phyloP scores from a whole-genome alignment of 2,113 vertebrate species.

The Prunella fulvescens region DNA sequence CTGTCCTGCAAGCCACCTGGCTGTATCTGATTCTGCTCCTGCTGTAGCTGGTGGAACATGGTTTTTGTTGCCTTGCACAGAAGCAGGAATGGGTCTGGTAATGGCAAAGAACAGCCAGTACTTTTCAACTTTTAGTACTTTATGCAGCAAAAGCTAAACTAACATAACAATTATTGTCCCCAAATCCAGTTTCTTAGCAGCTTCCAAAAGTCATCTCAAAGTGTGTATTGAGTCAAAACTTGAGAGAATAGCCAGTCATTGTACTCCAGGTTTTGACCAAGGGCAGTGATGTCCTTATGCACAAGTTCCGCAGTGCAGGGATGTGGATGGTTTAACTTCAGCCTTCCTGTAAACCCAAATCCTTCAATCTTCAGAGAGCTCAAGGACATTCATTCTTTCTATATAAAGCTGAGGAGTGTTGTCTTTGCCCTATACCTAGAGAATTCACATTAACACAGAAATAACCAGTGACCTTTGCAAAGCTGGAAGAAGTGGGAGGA shows the following conservation, averaged over 20 bases:
- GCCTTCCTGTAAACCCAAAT: background rate
- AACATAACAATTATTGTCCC: background rate
- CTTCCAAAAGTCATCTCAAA: background rate
- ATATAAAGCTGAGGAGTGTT: background rate
- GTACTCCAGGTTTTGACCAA: background rate
- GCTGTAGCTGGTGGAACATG: background rate
- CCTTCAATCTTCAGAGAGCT: background rate
- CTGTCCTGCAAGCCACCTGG: background rate
- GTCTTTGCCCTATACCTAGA: background rate
- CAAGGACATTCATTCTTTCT: background rate
- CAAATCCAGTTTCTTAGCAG: background rate
- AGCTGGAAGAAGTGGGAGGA: background rate
- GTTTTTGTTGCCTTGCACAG: background rate
- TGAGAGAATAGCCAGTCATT: background rate
- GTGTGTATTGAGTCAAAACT: background rate
- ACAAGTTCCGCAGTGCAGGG: background rate
- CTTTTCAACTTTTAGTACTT: background rate
- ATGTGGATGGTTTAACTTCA: background rate
- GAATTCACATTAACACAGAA: background rate
- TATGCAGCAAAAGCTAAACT: background rate
- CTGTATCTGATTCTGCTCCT: background rate
- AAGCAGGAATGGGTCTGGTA: background rate
- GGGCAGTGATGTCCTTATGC: background rate
- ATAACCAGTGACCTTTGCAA: background rate
- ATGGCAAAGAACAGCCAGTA: background rate